These are phyloP conservation scores for Eidolon helvum DNA, from an alignment of 2,113 vertebrate species.

Conservation along the genomic window DNA sequence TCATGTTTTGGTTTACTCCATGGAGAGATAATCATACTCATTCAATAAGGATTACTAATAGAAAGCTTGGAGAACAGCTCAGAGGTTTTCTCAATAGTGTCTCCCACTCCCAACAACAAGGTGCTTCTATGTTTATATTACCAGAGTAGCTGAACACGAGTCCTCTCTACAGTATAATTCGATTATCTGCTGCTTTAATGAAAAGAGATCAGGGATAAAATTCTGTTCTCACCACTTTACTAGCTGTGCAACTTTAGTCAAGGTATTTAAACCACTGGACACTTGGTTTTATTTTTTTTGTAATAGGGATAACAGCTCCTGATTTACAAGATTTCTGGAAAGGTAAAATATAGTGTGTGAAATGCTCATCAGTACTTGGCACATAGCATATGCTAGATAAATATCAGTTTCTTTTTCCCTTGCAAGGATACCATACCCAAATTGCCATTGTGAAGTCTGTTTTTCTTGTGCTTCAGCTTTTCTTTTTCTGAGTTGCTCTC, in stretches of 20 bases:
- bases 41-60: not conserved
- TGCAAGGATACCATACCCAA: conserved; percentile 85
- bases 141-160: not conserved
- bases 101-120: not conserved
- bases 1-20: not conserved
- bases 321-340: not conserved
- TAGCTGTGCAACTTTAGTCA: not conserved
- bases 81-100: not conserved
- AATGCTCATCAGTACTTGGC: not conserved
- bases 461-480: conserved; percentile 91
- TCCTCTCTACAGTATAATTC: not conserved
- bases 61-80: not conserved
- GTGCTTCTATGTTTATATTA: not conserved
- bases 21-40: not conserved
- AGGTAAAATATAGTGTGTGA: not conserved
- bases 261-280: not conserved
- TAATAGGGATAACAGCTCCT: not conserved
- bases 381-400: not conserved
- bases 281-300: not conserved
- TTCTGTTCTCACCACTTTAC: not conserved
- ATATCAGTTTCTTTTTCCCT: not conserved
- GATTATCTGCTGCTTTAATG: not conserved
- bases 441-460: conserved; percentile 88
- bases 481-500: conserved; percentile 91
- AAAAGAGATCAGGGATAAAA: not conserved